These are phyloP conservation scores for Tinamus guttatus DNA, from an alignment of 2,113 vertebrate genomes.

Conservation along the genomic window DNA sequence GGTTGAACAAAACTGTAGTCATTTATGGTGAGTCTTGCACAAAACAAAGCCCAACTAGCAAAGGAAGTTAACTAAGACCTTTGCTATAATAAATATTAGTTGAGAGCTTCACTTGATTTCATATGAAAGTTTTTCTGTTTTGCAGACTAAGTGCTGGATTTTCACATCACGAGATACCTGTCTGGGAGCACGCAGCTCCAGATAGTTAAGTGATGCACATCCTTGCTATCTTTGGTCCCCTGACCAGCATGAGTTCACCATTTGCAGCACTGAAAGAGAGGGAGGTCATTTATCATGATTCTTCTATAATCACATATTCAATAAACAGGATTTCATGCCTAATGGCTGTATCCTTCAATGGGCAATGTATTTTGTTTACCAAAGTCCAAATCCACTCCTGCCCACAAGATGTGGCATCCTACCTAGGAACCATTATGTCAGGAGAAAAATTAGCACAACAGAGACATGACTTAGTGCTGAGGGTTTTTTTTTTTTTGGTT, in stretches of 20 bases:
- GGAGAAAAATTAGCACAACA: not conserved
- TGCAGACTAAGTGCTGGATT: fast-evolving
- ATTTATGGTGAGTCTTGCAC: not conserved
- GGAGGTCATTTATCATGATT: not conserved
- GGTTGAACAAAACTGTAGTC: not conserved
- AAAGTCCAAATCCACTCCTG: not conserved
- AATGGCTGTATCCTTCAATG: not conserved
- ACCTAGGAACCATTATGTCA: not conserved
- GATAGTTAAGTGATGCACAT: not conserved
- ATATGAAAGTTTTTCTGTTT: not conserved
- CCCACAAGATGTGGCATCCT: not conserved
- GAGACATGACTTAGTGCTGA: not conserved
- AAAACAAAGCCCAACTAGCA: not conserved
- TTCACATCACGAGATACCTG: not conserved
- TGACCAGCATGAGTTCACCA: not conserved
- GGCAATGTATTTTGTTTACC: not conserved
- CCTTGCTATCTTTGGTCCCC: not conserved
- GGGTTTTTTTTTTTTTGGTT: not conserved
- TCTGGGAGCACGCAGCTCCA: not conserved
- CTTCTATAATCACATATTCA: not conserved
- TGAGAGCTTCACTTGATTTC: not conserved
- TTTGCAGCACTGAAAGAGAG: not conserved
- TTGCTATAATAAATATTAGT: not conserved
- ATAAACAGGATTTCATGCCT: not conserved
- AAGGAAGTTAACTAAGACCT: not conserved